phyloP scores from a whole-genome alignment of 2,113 vertebrate genomes.

The Merops nubicus region DNA sequence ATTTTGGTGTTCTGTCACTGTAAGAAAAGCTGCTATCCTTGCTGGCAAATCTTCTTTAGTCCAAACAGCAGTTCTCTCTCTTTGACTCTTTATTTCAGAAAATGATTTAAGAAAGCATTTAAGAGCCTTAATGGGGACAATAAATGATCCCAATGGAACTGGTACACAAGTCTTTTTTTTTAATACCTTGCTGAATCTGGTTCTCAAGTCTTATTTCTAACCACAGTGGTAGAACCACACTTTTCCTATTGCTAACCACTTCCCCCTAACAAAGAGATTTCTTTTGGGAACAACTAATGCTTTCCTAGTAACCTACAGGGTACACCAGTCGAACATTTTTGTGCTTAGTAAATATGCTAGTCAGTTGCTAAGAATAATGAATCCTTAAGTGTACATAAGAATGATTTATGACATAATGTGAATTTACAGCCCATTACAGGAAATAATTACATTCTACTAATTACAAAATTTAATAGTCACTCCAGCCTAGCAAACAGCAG shows the following conservation, averaged over 20 bases:
- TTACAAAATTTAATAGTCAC: constrained; percentile 48
- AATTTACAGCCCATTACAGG: constrained; percentile 21
- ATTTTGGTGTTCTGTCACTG: not conserved
- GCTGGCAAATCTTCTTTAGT: not conserved
- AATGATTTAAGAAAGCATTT: constrained; percentile 2
- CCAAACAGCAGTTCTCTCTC: not conserved
- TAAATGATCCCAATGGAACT: not conserved
- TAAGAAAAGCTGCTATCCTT: not conserved
- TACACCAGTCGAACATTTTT: not conserved
- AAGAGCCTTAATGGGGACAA: not conserved
- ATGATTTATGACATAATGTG: constrained; percentile 55
- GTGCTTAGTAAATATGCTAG: constrained; percentile 6
- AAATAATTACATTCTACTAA: constrained; percentile 62
- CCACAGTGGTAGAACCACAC: not conserved
- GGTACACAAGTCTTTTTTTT: not conserved
- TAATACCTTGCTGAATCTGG: not conserved
- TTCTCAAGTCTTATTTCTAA: not conserved
- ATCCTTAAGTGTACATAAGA: constrained; percentile 39
- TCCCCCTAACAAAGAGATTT: not conserved
- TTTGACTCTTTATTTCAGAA: not conserved
- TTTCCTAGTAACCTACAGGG: not conserved
- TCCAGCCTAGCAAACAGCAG: constrained; percentile 3
- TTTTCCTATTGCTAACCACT: not conserved
- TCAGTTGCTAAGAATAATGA: constrained; percentile 42
- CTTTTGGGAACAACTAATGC: not conserved